Base-by-base conservation (phyloP, 2,888 invertebrate genomes). In the Leptura quadrifasciata region DNA sequence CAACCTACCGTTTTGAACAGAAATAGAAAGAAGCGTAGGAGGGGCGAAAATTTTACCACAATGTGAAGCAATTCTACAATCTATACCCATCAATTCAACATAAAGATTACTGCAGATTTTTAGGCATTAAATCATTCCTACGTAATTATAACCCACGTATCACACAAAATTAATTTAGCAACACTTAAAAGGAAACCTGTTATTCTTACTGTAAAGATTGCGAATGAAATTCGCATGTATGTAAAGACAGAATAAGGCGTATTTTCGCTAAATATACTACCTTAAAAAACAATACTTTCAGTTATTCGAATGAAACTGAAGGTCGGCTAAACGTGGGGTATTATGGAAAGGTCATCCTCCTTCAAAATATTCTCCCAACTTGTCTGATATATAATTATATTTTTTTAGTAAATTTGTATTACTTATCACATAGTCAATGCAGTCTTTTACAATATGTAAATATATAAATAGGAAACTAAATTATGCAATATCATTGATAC, bases 181-280 rank as follows among this genome's bases (percentile, higher is more conserved):
- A 27, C 60, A 61, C 60, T 31, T 17, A 31, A 61, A 58, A 58
- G 58, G 58, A 58, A 61, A 61, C 60, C 17, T 61, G 60, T 61
- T 61, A 27, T 61, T 31, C 17, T 61, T 61, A 61, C 60, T 61
- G 60, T 61, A 31, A 61, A 61, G 31, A 47, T 61, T 31, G 31
- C 60, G 15, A 27, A n/a, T 31, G 15, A 61, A 61, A 47, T 47
- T 47, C 27, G 60, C 21, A 27, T n/a, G 17, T 27, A 61, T 17
- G 3, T 17, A 61, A 17, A 31, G 31, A 31, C 60, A 27, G 9
- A 31, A 61, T 31, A 61, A 31, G 31, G 60, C 31, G 17, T 17
- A 61, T 17, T 61, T 31, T 61, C 31, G 60, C 31, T 31, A n/a
- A 17, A 61, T 31, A n/a, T 17, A 15, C 60, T 27, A 17, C 2